Conservation (phyloP, 2,797 vertebrate species). For the Chromobotia macracanthus region DNA sequence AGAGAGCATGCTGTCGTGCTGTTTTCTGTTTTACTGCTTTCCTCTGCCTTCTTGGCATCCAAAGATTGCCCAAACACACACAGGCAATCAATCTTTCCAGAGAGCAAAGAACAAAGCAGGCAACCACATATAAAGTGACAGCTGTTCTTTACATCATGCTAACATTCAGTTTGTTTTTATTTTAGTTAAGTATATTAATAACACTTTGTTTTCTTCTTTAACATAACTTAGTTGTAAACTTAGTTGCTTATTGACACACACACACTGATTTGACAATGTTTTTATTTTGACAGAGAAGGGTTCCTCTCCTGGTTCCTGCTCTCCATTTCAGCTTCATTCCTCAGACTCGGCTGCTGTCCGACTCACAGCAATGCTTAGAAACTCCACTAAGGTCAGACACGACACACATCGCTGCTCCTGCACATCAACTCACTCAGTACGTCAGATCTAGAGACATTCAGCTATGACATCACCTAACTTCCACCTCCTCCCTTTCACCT, state of each 20-base stretch:
- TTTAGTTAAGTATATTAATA: not conserved
- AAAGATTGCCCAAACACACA: conserved; percentile 11
- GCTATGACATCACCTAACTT: conserved; percentile 8
- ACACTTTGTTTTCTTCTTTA: not conserved
- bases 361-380: conserved; percentile 73
- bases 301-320: conserved; percentile 67
- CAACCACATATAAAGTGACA: conserved; percentile 19
- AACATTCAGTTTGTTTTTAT: not conserved
- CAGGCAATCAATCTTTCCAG: not conserved
- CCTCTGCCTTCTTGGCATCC: conserved; percentile 38
- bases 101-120: conserved; percentile 14
- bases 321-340: conserved; percentile 68
- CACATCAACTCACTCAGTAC: conserved; percentile 10
- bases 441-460: conserved; percentile 1
- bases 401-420: not conserved
- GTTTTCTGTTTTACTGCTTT: conserved; percentile 41
- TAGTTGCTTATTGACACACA: no score
- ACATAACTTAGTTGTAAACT: not conserved
- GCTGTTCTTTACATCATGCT: conserved; percentile 18
- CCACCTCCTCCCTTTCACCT: conserved; percentile 1
- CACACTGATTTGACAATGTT: conserved; percentile 3
- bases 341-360: conserved; percentile 64
- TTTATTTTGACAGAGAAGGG: conserved; percentile 71
- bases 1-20: conserved; percentile 21
- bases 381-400: conserved; percentile 71